Base-by-base conservation (phyloP, 1,140 invertebrate species). In the Trichonephila inaurata region DNA sequence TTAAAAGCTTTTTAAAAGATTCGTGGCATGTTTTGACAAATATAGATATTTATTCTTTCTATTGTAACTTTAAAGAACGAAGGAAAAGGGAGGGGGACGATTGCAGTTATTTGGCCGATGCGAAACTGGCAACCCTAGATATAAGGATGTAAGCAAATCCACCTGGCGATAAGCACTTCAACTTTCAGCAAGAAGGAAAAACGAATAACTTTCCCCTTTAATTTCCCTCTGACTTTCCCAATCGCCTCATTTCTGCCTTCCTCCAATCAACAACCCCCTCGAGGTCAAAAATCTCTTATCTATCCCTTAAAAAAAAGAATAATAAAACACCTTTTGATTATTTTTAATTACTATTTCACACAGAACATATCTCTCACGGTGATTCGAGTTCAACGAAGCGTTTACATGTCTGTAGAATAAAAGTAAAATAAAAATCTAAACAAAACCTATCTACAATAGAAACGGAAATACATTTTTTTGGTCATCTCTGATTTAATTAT, bases 401-500 rank as follows among this genome's bases (percentile, higher is more conserved):
- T 51, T 51, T 51, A 51, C 10, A 51, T 40, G 33, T 51, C 51
- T 51, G 51, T 8, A 51, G 51, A 51, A 51, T 51, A 12, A 51
- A 85, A 60, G 44, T 21, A n/a, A 44, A 61, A 85, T 61, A 28
- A 28, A 58, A 24, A 6, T 85, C 83, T 58, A 19, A 19, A 40
- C 51, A 51, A 51, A 51, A 51, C 51, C 51, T 5, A 51, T 51
- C 51, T 21, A 85, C 83, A 85, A 85, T 85, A 60, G n/a, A 0
- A 85, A 60, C 83, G 83, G 83, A 85, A 85, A 85, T 58, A 33
- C 83, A 61, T 10, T 24, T 60, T n/a, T 60, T 28, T 58, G 83
- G 51, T 33, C 83, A 60, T 60, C 58, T 58, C 83, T 8, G n/a
- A 61, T 28, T 85, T 85, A 85, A 85, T 85, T 85, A 85, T 85